Percentiles rank a stretch among this genome's conserved stretches.
Evolutionary conservation across 2,797 vertebrate species (phyloP).

Genomic region (Poecilia velifera): DNA sequence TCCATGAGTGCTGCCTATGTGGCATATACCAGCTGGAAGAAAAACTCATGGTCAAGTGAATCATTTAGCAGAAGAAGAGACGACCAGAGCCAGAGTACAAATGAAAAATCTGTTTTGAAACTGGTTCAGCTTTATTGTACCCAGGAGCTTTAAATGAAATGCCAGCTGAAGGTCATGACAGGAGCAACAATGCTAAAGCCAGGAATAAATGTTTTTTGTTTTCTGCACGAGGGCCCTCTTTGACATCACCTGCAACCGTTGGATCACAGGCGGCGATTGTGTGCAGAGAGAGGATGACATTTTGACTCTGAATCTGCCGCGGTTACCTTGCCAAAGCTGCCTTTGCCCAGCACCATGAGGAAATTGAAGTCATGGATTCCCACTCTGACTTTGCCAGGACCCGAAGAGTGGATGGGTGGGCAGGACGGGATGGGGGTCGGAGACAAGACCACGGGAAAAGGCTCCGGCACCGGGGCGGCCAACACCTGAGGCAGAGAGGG

Average conservation of each 20-base stretch:
- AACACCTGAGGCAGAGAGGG: slow-evolving; percentile 54
- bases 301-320: slow-evolving; percentile 18
- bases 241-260: slow-evolving; percentile 42
- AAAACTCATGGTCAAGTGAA: slow-evolving; percentile 57
- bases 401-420: slow-evolving; percentile 51
- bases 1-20: slow-evolving; percentile 49
- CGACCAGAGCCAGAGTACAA: slow-evolving; percentile 26
- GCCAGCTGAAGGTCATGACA: slow-evolving; percentile 65
- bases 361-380: slow-evolving; percentile 88
- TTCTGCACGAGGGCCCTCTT: slow-evolving; percentile 43
- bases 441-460: slow-evolving; percentile 56
- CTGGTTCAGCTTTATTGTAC: slow-evolving; percentile 21
- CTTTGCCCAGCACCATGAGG: slow-evolving; percentile 94
- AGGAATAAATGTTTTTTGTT: slow-evolving; percentile 48
- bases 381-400: slow-evolving; percentile 76
- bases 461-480: slow-evolving; percentile 35
- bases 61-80: slow-evolving; percentile 56
- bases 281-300: slow-evolving; percentile 40
- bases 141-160: slow-evolving; percentile 50
- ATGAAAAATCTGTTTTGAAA: slow-evolving; percentile 17
- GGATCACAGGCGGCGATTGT: slow-evolving; percentile 38
- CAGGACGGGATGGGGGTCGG: slow-evolving; percentile 49
- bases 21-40: slow-evolving; percentile 43
- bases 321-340: slow-evolving; percentile 92
- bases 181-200: slow-evolving; percentile 46